These are phyloP conservation scores for Vannuccia rotundouncinata DNA, from an alignment of 2,888 invertebrate genomes.

Conservation along the genomic window DNA sequence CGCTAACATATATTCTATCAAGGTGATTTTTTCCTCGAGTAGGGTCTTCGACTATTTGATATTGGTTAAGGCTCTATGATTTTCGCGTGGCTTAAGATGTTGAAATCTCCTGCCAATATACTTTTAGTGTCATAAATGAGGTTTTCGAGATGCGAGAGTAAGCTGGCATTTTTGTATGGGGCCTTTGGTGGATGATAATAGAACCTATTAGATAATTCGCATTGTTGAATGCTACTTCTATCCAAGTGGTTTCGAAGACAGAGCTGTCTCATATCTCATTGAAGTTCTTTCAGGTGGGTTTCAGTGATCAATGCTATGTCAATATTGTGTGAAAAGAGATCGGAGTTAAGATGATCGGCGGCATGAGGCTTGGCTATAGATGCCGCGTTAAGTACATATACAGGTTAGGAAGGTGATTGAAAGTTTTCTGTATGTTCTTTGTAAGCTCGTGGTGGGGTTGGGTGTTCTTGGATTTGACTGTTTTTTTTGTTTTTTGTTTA, in stretches of 20 bases:
- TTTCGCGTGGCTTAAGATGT: slow-evolving; percentile 12
- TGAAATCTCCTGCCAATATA: slow-evolving; percentile 26
- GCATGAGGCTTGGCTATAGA: slow-evolving; percentile 24
- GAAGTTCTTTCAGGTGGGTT: slow-evolving; percentile 17
- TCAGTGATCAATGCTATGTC: slow-evolving; percentile 19
- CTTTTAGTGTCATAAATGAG: slow-evolving; percentile 17
- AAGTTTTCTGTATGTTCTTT: slow-evolving; percentile 15
- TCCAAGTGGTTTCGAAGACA: slow-evolving; percentile 10
- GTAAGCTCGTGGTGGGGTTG: slow-evolving; percentile 16
- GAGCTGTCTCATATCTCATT: slow-evolving; percentile 10
- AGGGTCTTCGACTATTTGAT: slow-evolving; percentile 8
- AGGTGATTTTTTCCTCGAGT: slow-evolving; percentile 19
- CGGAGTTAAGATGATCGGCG: slow-evolving; percentile 21
- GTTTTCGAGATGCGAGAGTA: slow-evolving; percentile 26
- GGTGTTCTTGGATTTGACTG: slow-evolving; percentile 15
- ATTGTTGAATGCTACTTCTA: slow-evolving; percentile 13
- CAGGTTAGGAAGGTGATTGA: slow-evolving; percentile 21
- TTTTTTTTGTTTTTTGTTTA: slow-evolving; percentile 18
- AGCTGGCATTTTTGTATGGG: too few species aligned
- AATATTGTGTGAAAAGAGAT: slow-evolving; percentile 20
- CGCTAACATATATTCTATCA: slow-evolving; percentile 21
- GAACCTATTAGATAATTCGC: slow-evolving; percentile 26
- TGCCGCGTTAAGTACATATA: slow-evolving; percentile 26
- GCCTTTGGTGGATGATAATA: slow-evolving; percentile 26
- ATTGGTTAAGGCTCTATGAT: slow-evolving; percentile 11